Base-by-base conservation (phyloP, 2,797 vertebrate genomes). In the Acrossocheilus wenchowensis region DNA sequence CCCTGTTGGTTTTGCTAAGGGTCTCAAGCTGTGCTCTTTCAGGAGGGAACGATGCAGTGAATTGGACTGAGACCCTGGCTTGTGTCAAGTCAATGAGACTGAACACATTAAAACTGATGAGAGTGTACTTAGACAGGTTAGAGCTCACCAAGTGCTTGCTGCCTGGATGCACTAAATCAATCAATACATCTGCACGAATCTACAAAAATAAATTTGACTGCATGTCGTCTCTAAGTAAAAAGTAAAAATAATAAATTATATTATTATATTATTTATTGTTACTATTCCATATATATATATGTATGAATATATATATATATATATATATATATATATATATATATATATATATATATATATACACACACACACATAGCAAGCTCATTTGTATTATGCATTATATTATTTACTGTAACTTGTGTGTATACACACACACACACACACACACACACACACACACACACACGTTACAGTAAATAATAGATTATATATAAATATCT, bases 71-170 rank as follows among this genome's bases (percentile, higher is more conserved):
- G 43, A 78, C 26, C 62, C 21, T 21, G 66, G 19, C 74, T 90
- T 60, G 57, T 77, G 64, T 83, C 71, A 72, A 83, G 83, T 88
- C 80, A 78, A 87, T 87, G 64, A 85, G 72, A 85, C 83, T n/a
- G 85, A 88, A 75, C 64, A 82, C 66, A 68, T 89, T 88, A 87
- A 75, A 86, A 83, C 45, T 86, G 80, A 83, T 64, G 87, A 81
- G 75, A 54, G 36, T 81, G 41, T 87, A 66, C 78, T 78, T 77
- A 83, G 79, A 78, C 78, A 79, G 84, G 69, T 88, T 82, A 83
- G 78, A 50, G 43, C 68, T 85, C 48, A 69, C 66, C 52, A 69
- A 74, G 87, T 43, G 9, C 30, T 45, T 66, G 30, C 72, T 64
- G 43, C 73, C 54, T 79, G 71, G 78, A 68, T 57, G 85, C 34